Evolutionary conservation across 2,888 invertebrate species (phyloP).

Genomic region (Watsonalla binaria): DNA sequence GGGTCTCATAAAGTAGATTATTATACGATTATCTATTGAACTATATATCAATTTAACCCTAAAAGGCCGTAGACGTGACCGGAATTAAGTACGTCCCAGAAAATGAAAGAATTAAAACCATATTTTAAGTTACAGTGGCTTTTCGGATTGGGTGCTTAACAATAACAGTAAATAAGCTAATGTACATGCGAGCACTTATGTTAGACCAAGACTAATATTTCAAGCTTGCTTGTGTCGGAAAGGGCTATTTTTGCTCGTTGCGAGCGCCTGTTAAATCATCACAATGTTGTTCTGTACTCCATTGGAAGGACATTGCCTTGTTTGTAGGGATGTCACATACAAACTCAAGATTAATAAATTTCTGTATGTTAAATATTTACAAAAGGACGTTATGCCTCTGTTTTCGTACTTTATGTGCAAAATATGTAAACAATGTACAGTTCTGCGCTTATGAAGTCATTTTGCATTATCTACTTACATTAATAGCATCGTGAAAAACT

Average conservation of each 20-base stretch:
- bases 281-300: constrained; percentile 52
- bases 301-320: constrained; percentile 60
- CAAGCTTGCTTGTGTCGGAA: constrained; percentile 44
- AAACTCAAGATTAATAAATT: background rate
- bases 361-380: background rate
- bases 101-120: background rate
- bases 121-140: background rate
- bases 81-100: too few species aligned
- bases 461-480: background rate
- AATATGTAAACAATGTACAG: background rate
- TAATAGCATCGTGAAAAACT: background rate
- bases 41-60: too few species aligned
- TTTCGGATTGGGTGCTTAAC: background rate
- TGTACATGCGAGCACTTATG: constrained; percentile 1
- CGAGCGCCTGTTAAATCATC: constrained; percentile 62
- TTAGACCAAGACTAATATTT: constrained; percentile 37
- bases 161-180: background rate
- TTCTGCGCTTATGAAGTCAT: background rate
- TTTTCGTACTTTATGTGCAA: background rate
- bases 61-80: too few species aligned
- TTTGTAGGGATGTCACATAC: background rate
- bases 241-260: constrained; percentile 63
- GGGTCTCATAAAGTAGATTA: too few species aligned
- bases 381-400: background rate
- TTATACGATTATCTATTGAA: too few species aligned